A percentile compares a stretch with the other conserved stretches of the same genome.
Evolutionary conservation across 2,797 vertebrate species (phyloP).

Genomic region (Scomberomorus guttatus): DNA sequence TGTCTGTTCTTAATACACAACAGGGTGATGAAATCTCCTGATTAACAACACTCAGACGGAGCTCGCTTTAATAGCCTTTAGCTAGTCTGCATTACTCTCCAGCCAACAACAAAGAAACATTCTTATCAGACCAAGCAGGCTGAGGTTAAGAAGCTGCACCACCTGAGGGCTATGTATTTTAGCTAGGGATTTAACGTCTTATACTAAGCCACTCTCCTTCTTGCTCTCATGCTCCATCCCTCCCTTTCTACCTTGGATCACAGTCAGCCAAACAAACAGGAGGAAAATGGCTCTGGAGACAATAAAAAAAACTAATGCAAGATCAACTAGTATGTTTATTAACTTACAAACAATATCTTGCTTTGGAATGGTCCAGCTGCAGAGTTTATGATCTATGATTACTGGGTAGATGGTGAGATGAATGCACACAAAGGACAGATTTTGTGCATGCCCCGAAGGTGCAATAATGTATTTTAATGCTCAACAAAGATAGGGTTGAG

Average conservation of each 20-base stretch:
- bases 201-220: constrained; percentile 77
- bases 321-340: constrained; percentile 63
- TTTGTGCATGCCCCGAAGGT: constrained; percentile 74
- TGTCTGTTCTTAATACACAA: constrained; percentile 55
- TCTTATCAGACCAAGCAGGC: constrained; percentile 81
- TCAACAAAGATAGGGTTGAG: constrained; percentile 80
- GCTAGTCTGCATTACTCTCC: constrained; percentile 72
- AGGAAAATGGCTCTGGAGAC: constrained; percentile 55
- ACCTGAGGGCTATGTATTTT: constrained; percentile 81
- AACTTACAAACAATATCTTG: constrained; percentile 65
- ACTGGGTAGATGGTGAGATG: constrained; percentile 49
- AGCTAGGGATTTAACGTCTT: constrained; percentile 78
- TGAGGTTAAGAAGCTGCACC: constrained; percentile 79
- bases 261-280: constrained; percentile 60
- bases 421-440: constrained; percentile 75
- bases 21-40: constrained; percentile 71
- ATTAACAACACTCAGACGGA: constrained; percentile 68
- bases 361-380: constrained; percentile 52
- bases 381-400: constrained; percentile 69
- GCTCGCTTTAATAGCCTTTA: constrained; percentile 76
- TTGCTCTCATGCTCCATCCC: constrained; percentile 52
- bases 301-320: constrained; percentile 56
- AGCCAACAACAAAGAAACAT: constrained; percentile 76
- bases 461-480: constrained; percentile 84
- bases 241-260: constrained; percentile 51